These are phyloP conservation scores for Sylvia atricapilla DNA, from an alignment of 2,113 vertebrate genomes.

Conservation along the genomic window DNA sequence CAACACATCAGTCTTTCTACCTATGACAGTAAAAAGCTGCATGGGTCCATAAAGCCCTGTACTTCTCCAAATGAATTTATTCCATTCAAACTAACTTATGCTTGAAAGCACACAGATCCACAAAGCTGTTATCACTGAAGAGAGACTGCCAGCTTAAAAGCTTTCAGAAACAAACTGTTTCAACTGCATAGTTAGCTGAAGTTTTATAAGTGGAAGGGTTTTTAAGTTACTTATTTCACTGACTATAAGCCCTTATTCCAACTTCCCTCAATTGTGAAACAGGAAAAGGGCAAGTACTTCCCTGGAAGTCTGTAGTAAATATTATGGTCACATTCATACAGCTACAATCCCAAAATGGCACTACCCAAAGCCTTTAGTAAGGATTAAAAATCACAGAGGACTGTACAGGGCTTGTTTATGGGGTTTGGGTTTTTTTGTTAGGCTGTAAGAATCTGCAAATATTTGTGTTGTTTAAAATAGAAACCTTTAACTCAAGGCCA, in stretches of 20 bases:
- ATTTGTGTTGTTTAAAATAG: not conserved
- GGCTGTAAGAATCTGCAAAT: not conserved
- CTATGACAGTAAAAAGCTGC: not conserved
- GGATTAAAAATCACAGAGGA: not conserved
- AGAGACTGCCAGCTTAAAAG: not conserved
- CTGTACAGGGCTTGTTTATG: not conserved
- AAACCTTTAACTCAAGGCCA: not conserved
- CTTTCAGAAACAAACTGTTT: not conserved
- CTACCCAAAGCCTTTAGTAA: not conserved
- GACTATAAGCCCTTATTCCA: not conserved
- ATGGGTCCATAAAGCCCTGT: not conserved
- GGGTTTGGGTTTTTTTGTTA: not conserved
- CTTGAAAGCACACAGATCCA: not conserved
- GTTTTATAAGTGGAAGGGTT: not conserved
- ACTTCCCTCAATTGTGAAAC: slow-evolving; percentile 50
- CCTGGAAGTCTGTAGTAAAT: slow-evolving; percentile 49
- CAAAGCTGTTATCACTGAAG: not conserved
- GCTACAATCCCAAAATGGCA: not conserved
- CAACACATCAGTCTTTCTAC: not conserved
- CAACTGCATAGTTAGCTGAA: not conserved
- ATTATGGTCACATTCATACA: not conserved
- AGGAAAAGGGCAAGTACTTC: slow-evolving; percentile 52
- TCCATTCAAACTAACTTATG: not conserved
- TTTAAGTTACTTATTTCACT: not conserved
- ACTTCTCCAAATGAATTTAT: not conserved